Conservation (phyloP, 2,113 vertebrate species). For the Cromileptes altivelis region DNA sequence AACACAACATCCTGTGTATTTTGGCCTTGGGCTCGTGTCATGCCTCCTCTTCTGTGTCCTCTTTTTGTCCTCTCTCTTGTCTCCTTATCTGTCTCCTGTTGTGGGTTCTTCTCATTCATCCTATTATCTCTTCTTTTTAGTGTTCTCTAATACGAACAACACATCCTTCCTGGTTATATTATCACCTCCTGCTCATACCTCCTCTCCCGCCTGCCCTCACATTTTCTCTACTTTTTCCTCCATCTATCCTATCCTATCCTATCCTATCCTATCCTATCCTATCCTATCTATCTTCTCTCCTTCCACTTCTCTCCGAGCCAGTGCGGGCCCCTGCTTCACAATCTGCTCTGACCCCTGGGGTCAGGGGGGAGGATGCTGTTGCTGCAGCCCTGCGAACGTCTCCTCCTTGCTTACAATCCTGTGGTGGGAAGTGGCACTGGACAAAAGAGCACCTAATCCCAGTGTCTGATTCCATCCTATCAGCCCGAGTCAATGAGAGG, state of each 20-base stretch:
- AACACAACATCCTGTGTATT: conserved; percentile 81
- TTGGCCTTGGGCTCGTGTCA: conserved; percentile 68
- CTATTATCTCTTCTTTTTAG: conserved; percentile 30
- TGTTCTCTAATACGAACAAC: not conserved
- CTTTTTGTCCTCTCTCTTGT: conserved; percentile 53
- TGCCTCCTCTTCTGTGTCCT: conserved; percentile 51
- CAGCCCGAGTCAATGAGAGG: conserved; percentile 84
- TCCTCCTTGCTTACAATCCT: conserved; percentile 83
- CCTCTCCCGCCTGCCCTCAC: not conserved
- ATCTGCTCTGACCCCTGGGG: conserved; percentile 75
- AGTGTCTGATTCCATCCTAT: conserved; percentile 87
- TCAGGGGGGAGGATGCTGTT: conserved; percentile 75
- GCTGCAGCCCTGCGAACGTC: conserved; percentile 78
- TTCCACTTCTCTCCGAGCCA: conserved; percentile 34
- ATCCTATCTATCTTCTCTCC: conserved; percentile 35
- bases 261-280: not conserved
- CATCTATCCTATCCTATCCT: conserved; percentile 10
- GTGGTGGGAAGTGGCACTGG: conserved; percentile 84
- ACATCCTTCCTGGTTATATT: not conserved
- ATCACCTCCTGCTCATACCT: not conserved
- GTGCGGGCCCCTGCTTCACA: conserved; percentile 58
- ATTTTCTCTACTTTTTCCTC: conserved; percentile 21
- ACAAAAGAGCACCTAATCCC: conserved; percentile 87
- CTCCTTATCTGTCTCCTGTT: conserved; percentile 43
- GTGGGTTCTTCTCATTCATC: conserved; percentile 30